Evolutionary conservation across 2,888 invertebrate species (phyloP), one percentile per base, ranked within the genome.

Genomic region (Caenorhabditis plicata): DNA sequence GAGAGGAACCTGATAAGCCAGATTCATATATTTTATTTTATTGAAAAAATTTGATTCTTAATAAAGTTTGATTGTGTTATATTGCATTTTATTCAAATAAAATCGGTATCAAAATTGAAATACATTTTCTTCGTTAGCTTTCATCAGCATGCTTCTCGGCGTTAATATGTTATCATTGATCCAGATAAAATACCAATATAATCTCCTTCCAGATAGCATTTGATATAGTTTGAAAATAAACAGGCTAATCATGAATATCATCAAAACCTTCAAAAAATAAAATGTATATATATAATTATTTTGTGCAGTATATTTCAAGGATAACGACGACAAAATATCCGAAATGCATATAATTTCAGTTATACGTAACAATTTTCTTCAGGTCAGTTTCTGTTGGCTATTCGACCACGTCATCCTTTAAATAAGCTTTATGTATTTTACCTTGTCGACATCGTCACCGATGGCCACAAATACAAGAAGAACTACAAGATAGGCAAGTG

Each of bases 161-260:
- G 65, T 54, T 46, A 61, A 50, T 35, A 68, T 49, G 31, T 60
- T 58, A 36, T 73, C 73, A 32, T 67, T 57, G n/a, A 50, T 36
- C 56, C 67, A 70, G 15, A 69, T 62, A 15, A 68, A 56, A 42
- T 65, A 73, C 72, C 72, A 73, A 49, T 71, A 73, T 8, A 73
- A 65, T n/a, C 71, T 55, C 4, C 71, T 46, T 5, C 68, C 69
- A 53, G 63, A 62, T 8, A 67, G 27, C 27, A 73, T 57, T 33
- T 73, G 65, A 49, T 71, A 73, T 19, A 61, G 43, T 36, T 73
- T 73, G 48, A 73, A 64, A 11, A 63, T n/a, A 13, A 64, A 49
- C 54, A 73, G 64, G 4, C 50, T 53, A 25, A 58, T 43, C 43
- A 73, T 68, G 43, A 73, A 70, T 49, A 61, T 44, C 32, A 73